Percentiles rank a stretch among this genome's conserved stretches.
These are phyloP conservation scores for Polypterus bichir DNA, from an alignment of 2,113 vertebrate genomes.

Conservation along the genomic window DNA sequence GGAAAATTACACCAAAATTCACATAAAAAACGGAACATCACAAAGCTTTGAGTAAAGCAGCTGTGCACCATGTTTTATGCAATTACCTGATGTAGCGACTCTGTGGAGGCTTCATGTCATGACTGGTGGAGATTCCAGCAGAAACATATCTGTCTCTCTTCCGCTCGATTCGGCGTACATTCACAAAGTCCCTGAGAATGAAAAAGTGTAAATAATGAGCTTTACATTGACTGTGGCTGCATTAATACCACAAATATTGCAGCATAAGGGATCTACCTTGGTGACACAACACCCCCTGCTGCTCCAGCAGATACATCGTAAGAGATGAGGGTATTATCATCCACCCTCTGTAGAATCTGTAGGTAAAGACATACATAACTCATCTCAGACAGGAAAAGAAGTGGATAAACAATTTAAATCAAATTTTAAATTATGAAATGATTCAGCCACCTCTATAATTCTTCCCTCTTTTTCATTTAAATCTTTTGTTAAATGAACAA, in stretches of 20 bases:
- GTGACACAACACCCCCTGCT: constrained; percentile 80
- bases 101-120: constrained; percentile 61
- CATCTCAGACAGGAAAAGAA: too few species aligned
- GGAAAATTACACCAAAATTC: not conserved
- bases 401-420: too few species aligned
- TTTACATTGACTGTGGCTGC: too few species aligned
- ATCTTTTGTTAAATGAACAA: too few species aligned
- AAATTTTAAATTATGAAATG: too few species aligned
- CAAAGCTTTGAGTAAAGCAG: not conserved
- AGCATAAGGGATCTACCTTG: constrained; percentile 53
- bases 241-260: not conserved
- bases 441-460: too few species aligned
- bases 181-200: constrained; percentile 78
- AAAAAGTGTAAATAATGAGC: not conserved
- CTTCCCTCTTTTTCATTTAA: too few species aligned
- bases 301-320: constrained; percentile 84
- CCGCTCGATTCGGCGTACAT: constrained; percentile 81
- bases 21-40: not conserved
- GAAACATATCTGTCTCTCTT: constrained; percentile 80
- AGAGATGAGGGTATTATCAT: constrained; percentile 83
- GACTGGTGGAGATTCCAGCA: constrained; percentile 73
- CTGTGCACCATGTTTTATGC: not conserved
- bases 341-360: constrained; percentile 81
- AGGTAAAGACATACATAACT: not conserved
- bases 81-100: constrained; percentile 77